Evolutionary conservation across 2,113 vertebrate genomes (phyloP), one percentile per base, ranked within the genome.

Genomic region (Cisticola juncidis): DNA sequence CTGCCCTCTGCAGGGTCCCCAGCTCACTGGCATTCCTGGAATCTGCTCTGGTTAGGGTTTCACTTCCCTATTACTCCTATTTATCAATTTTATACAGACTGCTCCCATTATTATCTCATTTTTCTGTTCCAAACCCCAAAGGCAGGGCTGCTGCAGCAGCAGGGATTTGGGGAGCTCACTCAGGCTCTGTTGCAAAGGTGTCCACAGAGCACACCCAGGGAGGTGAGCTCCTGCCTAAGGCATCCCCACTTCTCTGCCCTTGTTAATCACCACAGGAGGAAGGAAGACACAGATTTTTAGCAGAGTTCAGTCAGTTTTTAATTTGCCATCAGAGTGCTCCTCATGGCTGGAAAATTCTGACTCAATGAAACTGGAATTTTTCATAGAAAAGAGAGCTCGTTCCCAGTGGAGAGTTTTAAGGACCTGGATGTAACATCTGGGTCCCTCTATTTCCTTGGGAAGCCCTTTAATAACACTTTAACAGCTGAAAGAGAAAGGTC

Each of bases 321-420:
- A 26, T 21, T n/a, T 58, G 38, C 33, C 38, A 66, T 5, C 0
- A 0, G 2, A 29, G 20, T 7, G 4, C 7, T 38, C 21, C 56
- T 84, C 40, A 77, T 31, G 19, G n/a, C 44, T 23, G 89, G 61
- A 51, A 85, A 45, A 78, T 65, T 40, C 60, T 42, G 57, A 31
- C 60, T 25, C 54, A 25, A 38, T 4, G 3, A 69, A 65, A 26
- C 3, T 44, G n/a, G 45, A 61, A 2, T n/a, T 80, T 85, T 65
- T 69, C 70, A 57, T 4, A 31, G 51, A 35, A 56, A 60, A 60
- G 26, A 61, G 4, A 15, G 8, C 9, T 56, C 5, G 1, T n/a
- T 76, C 22, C 48, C 86, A 61, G 11, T 4, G 1, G 14, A 31
- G 2, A 2, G 1, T 9, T 62, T 26, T 78, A 23, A 81, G 4